Percentiles rank a stretch among this genome's conserved stretches.
These are phyloP conservation scores for Stenichneumon culpator DNA, from an alignment of 2,888 invertebrate genomes.

Conservation along the genomic window DNA sequence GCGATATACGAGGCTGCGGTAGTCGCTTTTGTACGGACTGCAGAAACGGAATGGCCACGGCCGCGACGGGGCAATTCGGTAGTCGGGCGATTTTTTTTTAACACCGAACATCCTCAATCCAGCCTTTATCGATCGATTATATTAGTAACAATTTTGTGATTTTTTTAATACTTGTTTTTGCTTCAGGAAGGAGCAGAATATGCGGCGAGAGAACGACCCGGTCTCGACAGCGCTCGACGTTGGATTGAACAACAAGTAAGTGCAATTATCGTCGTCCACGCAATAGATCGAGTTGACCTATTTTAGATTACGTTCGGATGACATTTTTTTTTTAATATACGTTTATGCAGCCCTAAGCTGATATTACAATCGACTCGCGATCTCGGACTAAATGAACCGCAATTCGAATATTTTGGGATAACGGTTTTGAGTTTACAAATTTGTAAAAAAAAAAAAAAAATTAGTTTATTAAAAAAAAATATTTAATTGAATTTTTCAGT, in stretches of 20 bases:
- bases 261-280: constrained; percentile 52
- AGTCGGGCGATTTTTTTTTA: constrained; percentile 32
- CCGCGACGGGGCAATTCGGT: constrained; percentile 16
- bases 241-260: constrained; percentile 82
- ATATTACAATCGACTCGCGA: not conserved
- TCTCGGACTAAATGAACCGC: too few relatives aligned
- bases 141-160: not conserved
- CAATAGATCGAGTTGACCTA: not conserved
- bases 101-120: not conserved
- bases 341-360: not conserved
- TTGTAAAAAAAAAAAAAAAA: not conserved
- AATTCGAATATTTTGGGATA: too few relatives aligned
- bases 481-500: constrained; percentile 46
- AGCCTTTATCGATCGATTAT: not conserved
- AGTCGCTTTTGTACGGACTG: constrained; percentile 46
- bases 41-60: constrained; percentile 56
- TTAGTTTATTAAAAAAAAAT: not conserved
- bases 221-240: constrained; percentile 78
- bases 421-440: not conserved
- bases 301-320: not conserved
- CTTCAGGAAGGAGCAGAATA: constrained; percentile 75
- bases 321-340: not conserved
- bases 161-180: constrained; percentile 34
- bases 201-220: constrained; percentile 82
- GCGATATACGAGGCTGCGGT: constrained; percentile 45